phyloP scores from a whole-genome alignment of 2,888 invertebrate genomes.

The Girardia tigrina region DNA sequence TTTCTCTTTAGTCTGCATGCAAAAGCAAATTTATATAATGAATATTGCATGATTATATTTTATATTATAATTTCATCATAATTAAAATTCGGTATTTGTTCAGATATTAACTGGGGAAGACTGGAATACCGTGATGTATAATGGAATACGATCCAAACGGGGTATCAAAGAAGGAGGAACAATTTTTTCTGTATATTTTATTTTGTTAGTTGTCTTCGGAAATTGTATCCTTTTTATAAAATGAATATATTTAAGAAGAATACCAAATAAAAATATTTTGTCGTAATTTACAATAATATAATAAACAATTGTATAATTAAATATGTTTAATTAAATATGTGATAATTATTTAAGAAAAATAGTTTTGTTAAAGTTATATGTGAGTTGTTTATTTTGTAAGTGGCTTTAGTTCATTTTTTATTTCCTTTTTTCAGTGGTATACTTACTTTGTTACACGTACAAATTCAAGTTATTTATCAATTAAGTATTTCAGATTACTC shows the following conservation, averaged over 20 bases:
- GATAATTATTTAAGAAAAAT: no score
- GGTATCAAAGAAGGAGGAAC: constrained; percentile 68
- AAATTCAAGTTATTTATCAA: no score
- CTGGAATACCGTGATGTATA: constrained; percentile 99
- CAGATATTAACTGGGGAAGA: constrained; percentile 99
- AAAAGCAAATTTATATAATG: neutral
- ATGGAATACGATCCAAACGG: constrained; percentile 88
- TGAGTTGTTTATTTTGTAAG: no score
- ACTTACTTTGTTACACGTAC: no score
- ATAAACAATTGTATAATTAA: no score
- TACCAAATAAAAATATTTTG: neutral
- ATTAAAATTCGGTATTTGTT: neutral
- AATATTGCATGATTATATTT: neutral
- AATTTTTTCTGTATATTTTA: constrained; percentile 89
- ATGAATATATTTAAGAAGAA: neutral
- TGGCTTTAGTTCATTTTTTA: no score
- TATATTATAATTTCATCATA: neutral
- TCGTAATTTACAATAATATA: no score
- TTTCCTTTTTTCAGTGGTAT: no score
- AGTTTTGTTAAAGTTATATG: no score
- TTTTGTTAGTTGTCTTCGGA: constrained; percentile 93
- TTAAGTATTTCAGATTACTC: no score
- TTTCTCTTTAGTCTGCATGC: neutral
- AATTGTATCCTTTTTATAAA: constrained; percentile 61
- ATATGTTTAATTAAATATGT: no score